A percentile compares a stretch with the other conserved stretches of the same genome.
Evolutionary conservation across 1,140 invertebrate genomes (phyloP).

Genomic region (Manduca sexta): DNA sequence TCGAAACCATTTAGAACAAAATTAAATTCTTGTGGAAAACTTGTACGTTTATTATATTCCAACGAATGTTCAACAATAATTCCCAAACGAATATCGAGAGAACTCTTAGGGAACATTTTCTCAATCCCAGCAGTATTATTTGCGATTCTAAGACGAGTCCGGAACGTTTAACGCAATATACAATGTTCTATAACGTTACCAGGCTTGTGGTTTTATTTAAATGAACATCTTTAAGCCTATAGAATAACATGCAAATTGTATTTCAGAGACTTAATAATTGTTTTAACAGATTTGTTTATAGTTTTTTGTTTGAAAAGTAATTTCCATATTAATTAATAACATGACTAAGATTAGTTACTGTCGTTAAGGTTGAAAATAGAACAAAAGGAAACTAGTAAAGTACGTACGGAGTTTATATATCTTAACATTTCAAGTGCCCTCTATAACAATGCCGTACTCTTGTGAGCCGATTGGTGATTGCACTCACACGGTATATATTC

Average conservation of each 20-base stretch:
- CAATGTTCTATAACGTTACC: conserved; percentile 17
- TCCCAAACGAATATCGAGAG: conserved; percentile 34
- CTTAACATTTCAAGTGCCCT: not conserved
- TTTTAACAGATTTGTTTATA: no score
- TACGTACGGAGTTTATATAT: no score
- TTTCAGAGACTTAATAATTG: not conserved
- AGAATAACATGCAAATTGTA: no score
- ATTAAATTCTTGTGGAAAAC: conserved; percentile 18
- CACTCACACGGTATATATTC: conserved; percentile 20
- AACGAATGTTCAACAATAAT: conserved; percentile 26
- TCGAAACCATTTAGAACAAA: not conserved
- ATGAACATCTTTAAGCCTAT: no score
- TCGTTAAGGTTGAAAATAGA: no score
- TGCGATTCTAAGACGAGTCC: conserved; percentile 18
- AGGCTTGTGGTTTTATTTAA: no score
- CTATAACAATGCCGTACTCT: not conserved
- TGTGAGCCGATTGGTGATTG: conserved; percentile 2
- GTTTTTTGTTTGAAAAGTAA: no score
- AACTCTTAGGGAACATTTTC: conserved; percentile 36
- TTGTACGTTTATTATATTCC: conserved; percentile 23
- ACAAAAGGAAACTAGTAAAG: no score
- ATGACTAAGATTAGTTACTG: no score
- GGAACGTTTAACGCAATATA: conserved; percentile 27
- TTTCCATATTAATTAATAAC: no score
- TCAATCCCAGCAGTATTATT: conserved; percentile 31